These are phyloP conservation scores for Periphyllus acericola DNA, from an alignment of 2,888 invertebrate species.

Conservation along the genomic window DNA sequence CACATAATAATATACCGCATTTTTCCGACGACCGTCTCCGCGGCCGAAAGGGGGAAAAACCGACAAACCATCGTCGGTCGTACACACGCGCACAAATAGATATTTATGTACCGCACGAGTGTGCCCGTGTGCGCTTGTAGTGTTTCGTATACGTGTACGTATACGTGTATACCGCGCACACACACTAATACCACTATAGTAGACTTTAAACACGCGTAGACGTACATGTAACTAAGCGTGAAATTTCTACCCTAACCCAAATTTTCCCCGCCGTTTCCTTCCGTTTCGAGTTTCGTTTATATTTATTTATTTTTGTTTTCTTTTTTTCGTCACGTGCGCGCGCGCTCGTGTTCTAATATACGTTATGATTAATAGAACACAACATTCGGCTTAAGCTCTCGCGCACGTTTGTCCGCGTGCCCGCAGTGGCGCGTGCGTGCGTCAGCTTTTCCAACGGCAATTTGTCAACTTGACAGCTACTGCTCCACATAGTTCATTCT, in stretches of 20 bases:
- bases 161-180: neutral
- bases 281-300: neutral
- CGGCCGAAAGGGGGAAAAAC: neutral
- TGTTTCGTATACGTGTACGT: neutral
- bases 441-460: constrained; percentile 53
- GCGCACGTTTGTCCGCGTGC: no score
- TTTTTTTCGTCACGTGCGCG: neutral
- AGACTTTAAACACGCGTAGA: neutral
- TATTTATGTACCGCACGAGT: neutral
- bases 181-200: neutral
- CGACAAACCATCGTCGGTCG: neutral
- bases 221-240: constrained; percentile 35
- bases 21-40: no score
- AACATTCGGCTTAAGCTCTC: constrained; percentile 35
- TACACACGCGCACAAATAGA: neutral
- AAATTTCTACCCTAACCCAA: constrained; percentile 46
- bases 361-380: constrained; percentile 56
- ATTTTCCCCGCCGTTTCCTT: constrained; percentile 32
- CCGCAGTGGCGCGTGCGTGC: no score
- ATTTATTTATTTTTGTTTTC: neutral
- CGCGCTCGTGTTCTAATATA: neutral
- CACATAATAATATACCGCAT: no score
- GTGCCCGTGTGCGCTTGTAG: no score
- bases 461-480: constrained; percentile 60
- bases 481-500: constrained; percentile 44